Conservation (phyloP, 2,113 vertebrate genomes). For the Phylloscopus whistleri region DNA sequence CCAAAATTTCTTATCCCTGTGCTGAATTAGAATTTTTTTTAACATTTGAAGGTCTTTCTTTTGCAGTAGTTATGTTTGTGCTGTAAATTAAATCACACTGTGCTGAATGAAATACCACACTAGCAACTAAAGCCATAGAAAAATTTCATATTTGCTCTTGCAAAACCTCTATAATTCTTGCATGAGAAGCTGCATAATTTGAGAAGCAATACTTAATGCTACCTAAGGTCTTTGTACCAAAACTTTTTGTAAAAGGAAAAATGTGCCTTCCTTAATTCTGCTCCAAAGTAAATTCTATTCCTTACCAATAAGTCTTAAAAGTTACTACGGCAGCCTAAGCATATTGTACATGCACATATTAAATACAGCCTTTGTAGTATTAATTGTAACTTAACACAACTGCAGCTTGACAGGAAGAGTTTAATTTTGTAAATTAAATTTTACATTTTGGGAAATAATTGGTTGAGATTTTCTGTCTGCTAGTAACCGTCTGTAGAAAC, state of each 20-base stretch:
- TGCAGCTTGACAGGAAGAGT: background rate
- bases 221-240: background rate
- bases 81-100: background rate
- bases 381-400: background rate
- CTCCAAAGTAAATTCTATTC: background rate
- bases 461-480: background rate
- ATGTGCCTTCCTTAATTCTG: background rate
- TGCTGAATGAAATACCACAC: background rate
- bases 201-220: background rate
- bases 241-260: background rate
- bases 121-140: background rate
- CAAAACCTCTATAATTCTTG: background rate
- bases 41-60: background rate
- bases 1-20: background rate
- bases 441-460: background rate
- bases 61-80: background rate
- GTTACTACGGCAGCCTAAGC: background rate
- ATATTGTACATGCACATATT: background rate
- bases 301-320: background rate
- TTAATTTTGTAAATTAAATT: background rate
- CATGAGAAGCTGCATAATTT: background rate
- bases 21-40: background rate
- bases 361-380: background rate
- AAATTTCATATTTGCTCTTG: background rate
- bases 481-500: background rate